phyloP scores from a whole-genome alignment of 92 coral and sea anemone species.

The Zoanthus sansibaricus region DNA sequence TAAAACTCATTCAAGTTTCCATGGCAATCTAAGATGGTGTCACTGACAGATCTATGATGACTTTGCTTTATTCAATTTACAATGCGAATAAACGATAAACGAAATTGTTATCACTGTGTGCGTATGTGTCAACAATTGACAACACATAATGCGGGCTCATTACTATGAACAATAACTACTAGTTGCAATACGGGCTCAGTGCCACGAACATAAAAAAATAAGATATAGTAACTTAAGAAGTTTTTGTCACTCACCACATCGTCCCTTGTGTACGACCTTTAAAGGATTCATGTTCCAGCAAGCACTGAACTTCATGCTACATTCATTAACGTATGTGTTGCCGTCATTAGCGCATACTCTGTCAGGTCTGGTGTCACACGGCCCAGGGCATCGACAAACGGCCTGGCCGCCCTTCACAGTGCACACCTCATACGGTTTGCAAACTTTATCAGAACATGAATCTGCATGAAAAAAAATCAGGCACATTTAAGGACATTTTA shows the following conservation, averaged over 20 bases:
- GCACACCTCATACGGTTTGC: slow-evolving; percentile 78
- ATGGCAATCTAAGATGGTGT: no score
- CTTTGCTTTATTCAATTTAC: no score
- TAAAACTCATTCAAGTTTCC: no score
- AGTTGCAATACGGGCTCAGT: no score
- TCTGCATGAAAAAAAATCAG: slow-evolving; percentile 46
- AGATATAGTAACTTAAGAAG: no score
- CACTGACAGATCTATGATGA: no score
- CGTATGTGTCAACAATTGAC: no score
- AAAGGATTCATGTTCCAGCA: slow-evolving; percentile 66
- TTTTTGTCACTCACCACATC: slow-evolving; percentile 73
- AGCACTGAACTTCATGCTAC: slow-evolving; percentile 80
- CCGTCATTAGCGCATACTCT: slow-evolving; percentile 88
- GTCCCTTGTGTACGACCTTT: slow-evolving; percentile 68
- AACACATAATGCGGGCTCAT: no score
- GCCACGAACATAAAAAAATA: no score
- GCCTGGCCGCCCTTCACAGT: slow-evolving; percentile 69
- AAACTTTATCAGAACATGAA: slow-evolving; percentile 69
- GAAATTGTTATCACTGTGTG: no score
- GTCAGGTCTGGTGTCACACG: slow-evolving; percentile 63
- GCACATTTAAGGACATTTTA: neutral
- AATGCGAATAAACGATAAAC: no score
- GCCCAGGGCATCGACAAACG: slow-evolving; percentile 79
- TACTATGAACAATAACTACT: no score
- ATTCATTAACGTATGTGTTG: slow-evolving; percentile 70